Evolutionary conservation across 2,888 invertebrate species (phyloP), one percentile per base, ranked within the genome.

Genomic region (Anthophora plumipes): DNA sequence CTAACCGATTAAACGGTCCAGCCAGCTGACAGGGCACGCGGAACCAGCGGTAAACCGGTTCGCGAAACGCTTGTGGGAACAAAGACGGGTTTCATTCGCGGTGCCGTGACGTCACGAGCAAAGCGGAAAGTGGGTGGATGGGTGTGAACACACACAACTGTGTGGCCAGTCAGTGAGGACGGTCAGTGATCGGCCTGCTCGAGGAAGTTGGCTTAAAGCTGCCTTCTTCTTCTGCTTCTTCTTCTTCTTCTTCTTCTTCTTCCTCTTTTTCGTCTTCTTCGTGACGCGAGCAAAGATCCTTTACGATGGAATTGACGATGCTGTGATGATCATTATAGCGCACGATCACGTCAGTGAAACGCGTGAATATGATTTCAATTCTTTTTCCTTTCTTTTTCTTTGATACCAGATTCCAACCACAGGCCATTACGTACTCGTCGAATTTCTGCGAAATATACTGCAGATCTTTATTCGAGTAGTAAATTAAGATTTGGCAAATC

Each of bases 1-100:
- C 71, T 31, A 55, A 76, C 69, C 81, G 80, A 87, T 87, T 85
- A 82, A 88, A 82, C 86, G 87, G 86, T 85, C 78, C 79, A 63
- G 59, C 80, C 92, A 92, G 92, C 92, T 92, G 92, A 92, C 91
- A 85, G 85, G 80, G 70, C 84, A 91, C 89, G 89, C 89, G 89
- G 90, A 89, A 90, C 88, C 85, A 39, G 55, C 85, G 87, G 83
- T 73, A 89, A 91, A 92, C 92, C 91, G 92, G 92, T 92, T 92
- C 85, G 90, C 87, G 84, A 88, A 89, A 89, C 89, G 89, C 89
- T 89, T 88, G 89, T 91, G 90, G 89, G 91, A 91, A 92, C 92
- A 92, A 92, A 92, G 92, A 92, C 91, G 87, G 91, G 92, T 91
- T 92, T 80, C 80, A 90, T 90, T 86, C 87, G 87, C 86, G 75